Base-by-base conservation (phyloP, 1,140 invertebrate species). In the Zaprionus davidi region DNA sequence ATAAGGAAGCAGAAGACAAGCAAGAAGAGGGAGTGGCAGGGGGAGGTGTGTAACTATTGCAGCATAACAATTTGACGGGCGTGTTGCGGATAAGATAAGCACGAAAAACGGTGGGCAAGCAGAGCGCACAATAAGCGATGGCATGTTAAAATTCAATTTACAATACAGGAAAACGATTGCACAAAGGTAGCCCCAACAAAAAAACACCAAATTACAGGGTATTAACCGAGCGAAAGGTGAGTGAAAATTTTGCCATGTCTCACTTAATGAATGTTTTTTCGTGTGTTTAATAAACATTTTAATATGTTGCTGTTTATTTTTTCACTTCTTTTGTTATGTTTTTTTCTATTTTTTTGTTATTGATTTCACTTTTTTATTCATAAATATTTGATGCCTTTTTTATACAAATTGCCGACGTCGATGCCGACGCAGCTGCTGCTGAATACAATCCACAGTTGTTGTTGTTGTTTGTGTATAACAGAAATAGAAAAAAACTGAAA, bases 51-150 rank as follows among this genome's bases (percentile, higher is more conserved):
- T 9, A 55, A 22, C 51, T 63, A 79, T 84, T 73, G 66, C 82
- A 73, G 71, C 78, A 81, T 77, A 84, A 38, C 26, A 59, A 78
- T 79, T 82, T 58, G 79, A 86, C 51, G 62, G 49, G 56, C 53
- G 71, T 81, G 81, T 76, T 87, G 67, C 73, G 82, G 82, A 86
- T 86, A 87, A 86, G 82, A 86, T 86, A 87, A 86, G 76, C 75
- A 69, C 64, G 31, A 34, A 34, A 34, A 34, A 34, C 31, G 31
- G 3, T 34, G 31, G 31, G 41, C 24, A 63, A 57, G 31, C 53
- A 59, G 28, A 65, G 31, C 41, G 38, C 58, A 53, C 51, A 69
- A 63, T 28, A 71, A 66, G 44, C 44, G 76, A 70, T 76, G 74
- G 81, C 76, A 69, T 87, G 82, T 79, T 65, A 6, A 82, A 86